Percentiles rank a stretch among this genome's conserved stretches.
phyloP scores from a whole-genome alignment of 2,797 vertebrate species.

The Tokudaia muenninki region DNA sequence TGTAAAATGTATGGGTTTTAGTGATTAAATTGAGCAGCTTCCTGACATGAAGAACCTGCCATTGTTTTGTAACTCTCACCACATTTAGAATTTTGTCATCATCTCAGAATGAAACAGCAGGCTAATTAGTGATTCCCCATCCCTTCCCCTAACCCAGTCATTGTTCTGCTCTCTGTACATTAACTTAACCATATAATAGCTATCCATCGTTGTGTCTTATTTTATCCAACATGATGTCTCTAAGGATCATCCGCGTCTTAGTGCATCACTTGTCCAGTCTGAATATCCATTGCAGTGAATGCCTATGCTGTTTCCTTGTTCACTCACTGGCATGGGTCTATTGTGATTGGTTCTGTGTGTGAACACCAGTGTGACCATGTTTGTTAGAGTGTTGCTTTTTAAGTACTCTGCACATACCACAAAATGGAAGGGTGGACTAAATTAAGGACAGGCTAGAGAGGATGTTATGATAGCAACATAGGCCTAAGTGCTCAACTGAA shows the following conservation, averaged over 20 bases:
- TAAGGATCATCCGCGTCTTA: neutral
- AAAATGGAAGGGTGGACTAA: neutral
- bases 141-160: neutral
- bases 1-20: neutral
- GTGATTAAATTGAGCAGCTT: conserved; percentile 6
- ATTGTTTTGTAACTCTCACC: neutral
- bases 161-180: neutral
- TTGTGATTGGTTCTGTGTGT: neutral
- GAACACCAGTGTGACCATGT: neutral
- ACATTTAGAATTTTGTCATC: neutral
- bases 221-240: neutral
- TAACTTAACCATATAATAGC: neutral
- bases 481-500: neutral
- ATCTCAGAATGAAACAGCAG: neutral
- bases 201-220: neutral
- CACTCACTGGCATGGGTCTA: neutral
- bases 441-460: neutral
- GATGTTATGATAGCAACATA: neutral
- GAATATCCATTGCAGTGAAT: neutral
- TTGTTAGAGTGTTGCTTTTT: neutral
- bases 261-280: neutral
- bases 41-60: neutral
- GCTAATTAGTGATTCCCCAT: neutral
- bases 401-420: neutral
- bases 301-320: neutral